These are phyloP conservation scores for Cheilosia grossa DNA, from an alignment of 2,888 invertebrate genomes.

Conservation along the genomic window DNA sequence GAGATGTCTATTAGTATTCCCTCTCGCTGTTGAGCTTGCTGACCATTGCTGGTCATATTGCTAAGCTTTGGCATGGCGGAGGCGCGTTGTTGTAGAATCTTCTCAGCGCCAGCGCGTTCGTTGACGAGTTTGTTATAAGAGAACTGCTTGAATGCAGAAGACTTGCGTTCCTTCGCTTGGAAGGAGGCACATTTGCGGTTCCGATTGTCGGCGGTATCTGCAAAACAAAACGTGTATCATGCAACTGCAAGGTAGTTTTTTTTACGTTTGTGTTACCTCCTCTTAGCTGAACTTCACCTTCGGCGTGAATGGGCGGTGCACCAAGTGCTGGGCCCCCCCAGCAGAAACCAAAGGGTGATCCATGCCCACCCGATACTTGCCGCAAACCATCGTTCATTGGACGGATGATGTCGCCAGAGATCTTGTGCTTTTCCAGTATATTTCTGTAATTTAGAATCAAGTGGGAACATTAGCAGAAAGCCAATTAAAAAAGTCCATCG, in stretches of 20 bases:
- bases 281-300: constrained; percentile 77
- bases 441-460: constrained; percentile 81
- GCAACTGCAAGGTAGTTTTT: background rate
- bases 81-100: constrained; percentile 77
- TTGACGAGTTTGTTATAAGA: constrained; percentile 93
- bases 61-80: constrained; percentile 46
- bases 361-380: constrained; percentile 88
- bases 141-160: constrained; percentile 87
- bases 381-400: constrained; percentile 92
- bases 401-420: constrained; percentile 90
- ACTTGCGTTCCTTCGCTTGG: constrained; percentile 82
- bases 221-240: background rate
- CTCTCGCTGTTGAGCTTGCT: constrained; percentile 83
- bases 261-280: constrained; percentile 50
- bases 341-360: constrained; percentile 89
- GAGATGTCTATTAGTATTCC: constrained; percentile 91
- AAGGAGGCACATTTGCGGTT: constrained; percentile 83
- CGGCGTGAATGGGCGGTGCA: constrained; percentile 86
- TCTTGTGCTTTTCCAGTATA: constrained; percentile 88
- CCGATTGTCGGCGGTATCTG: constrained; percentile 76
- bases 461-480: background rate
- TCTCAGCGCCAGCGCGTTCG: constrained; percentile 83
- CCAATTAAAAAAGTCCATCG: background rate
- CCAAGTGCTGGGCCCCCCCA: constrained; percentile 95
- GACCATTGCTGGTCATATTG: constrained; percentile 65